Percentiles rank a stretch among this genome's conserved stretches.
phyloP scores from a whole-genome alignment of 2,113 vertebrate genomes.

The Columba janthina region DNA sequence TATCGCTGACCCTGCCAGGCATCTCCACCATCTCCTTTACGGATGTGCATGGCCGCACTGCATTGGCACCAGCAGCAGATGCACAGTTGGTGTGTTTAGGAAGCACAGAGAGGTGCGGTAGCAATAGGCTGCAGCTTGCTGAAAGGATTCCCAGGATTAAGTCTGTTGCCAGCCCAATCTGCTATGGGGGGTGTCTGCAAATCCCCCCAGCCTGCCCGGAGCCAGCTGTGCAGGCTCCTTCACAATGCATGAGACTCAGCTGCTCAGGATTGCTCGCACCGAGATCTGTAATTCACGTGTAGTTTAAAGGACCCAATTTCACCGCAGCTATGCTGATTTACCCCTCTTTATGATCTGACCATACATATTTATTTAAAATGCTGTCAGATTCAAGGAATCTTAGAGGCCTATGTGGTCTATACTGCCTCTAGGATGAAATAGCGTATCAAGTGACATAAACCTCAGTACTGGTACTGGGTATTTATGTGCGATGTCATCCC shows the following conservation, averaged over 20 bases:
- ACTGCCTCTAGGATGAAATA: neutral
- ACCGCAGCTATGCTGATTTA: neutral
- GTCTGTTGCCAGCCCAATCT: neutral
- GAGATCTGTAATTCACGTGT: neutral
- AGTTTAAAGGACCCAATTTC: neutral
- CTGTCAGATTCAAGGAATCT: neutral
- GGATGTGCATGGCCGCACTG: no score
- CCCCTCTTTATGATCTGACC: neutral
- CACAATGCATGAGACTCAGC: neutral
- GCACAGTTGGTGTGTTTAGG: neutral
- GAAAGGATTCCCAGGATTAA: neutral
- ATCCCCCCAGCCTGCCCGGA: neutral
- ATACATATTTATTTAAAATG: neutral
- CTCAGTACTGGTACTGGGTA: neutral
- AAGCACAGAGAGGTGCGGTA: neutral
- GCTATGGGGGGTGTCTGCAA: neutral
- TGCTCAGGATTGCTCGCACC: fast-evolving
- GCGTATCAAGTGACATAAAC: neutral
- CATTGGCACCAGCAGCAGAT: neutral
- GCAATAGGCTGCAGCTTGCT: neutral
- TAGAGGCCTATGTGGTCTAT: neutral
- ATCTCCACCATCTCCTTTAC: neutral
- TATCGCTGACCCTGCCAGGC: neutral
- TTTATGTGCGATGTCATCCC: neutral
- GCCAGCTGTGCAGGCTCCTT: neutral